These are phyloP conservation scores for Bombylius discolor DNA, from an alignment of 2,888 invertebrate genomes.

Conservation along the genomic window DNA sequence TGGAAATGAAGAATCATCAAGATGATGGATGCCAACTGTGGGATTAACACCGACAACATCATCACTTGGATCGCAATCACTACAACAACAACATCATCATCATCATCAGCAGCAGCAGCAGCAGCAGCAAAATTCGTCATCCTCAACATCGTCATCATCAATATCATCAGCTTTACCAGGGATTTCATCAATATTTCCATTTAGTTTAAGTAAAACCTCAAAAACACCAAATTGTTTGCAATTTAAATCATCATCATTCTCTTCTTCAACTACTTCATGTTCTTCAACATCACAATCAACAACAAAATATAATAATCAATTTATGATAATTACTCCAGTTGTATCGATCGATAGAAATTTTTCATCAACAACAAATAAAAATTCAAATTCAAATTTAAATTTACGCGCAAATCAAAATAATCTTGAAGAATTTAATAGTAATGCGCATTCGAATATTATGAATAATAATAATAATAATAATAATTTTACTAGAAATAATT, in stretches of 20 bases:
- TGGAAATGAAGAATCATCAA: constrained; percentile 33
- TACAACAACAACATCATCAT: constrained; percentile 6
- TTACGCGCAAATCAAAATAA: constrained; percentile 2
- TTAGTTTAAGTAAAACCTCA: background rate
- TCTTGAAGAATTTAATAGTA: background rate
- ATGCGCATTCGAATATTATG: background rate
- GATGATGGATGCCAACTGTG: constrained; percentile 38
- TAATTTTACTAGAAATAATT: constrained; percentile 4
- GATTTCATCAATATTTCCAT: background rate
- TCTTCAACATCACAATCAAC: constrained; percentile 1
- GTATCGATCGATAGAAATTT: constrained; percentile 33
- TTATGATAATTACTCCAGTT: constrained; percentile 36
- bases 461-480: constrained; percentile 12
- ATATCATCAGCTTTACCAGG: background rate
- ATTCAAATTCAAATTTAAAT: background rate
- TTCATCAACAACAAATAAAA: constrained; percentile 4
- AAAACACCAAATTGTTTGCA: constrained; percentile 10
- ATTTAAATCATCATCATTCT: constrained; percentile 3
- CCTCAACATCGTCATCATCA: constrained; percentile 13
- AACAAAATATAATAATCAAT: constrained; percentile 26
- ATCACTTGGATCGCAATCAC: constrained; percentile 23
- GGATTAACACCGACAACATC: constrained; percentile 36
- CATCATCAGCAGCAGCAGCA: constrained; percentile 11
- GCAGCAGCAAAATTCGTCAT: background rate
- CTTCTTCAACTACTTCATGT: background rate